Base-by-base conservation (phyloP, 1,140 invertebrate genomes). In the Bombus consobrinus region DNA sequence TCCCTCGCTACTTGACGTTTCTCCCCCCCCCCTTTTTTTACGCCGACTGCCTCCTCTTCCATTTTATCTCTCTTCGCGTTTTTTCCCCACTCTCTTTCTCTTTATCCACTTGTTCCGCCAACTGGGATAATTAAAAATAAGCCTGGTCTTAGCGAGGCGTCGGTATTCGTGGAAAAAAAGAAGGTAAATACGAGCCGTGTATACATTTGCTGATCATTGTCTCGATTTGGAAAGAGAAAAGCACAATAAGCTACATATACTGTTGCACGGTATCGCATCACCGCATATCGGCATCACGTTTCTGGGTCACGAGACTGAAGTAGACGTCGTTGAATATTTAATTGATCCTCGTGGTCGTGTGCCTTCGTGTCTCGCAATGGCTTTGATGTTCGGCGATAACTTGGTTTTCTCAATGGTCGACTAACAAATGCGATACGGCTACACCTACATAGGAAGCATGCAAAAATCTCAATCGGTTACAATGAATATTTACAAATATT, bases 401-500 rank as follows among this genome's bases (percentile, higher is more conserved):
- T 85, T 22, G 57, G 68, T 64, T 72, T 64, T 69, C 39, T 72
- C 32, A 64, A 80, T 85, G 77, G 68, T 34, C 53, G 66, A 28
- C 53, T 79, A 79, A 79, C 83, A 84, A 84, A 84, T 76, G 75
- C 15, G 53, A 71, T 28, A 53, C 66, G 82, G 39, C 57, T 62
- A 32, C 6, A 25, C 47, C 47, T 8, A 32, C 59, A 15, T 22
- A 1, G 28, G 15, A 10, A 59, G 13, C 76, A 71, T 47, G 76
- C n/a, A 71, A 71, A 79, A 71, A 79, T 53, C 62, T 34, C n/a
- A 12, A 22, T 22, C 12, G 28, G 71, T 68, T 47, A 41, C 47
- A 47, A 83, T 78, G 83, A 85, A 85, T 78, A 85, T 78, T 85
- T 80, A 71, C 83, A 80, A 85, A 85, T 71, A 85, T 71, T 85